Conservation (phyloP, 2,888 invertebrate genomes). For the Polydesmus complanatus region DNA sequence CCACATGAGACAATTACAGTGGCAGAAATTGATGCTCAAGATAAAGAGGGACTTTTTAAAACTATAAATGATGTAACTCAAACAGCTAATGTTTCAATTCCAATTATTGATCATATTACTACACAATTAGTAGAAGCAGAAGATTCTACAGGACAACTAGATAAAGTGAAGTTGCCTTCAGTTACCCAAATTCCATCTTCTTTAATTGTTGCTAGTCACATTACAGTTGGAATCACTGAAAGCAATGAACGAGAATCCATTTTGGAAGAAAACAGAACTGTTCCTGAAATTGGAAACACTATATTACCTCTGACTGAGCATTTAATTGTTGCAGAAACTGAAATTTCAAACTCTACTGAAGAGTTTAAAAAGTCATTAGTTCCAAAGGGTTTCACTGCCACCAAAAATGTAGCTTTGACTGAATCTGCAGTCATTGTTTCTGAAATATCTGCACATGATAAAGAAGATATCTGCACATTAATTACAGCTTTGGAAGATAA, state of each 20-base stretch:
- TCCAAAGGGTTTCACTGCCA: slow-evolving; percentile 1
- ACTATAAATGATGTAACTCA: neutral
- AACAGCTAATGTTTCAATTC: neutral
- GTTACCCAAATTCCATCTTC: neutral
- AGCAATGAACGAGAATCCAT: slow-evolving; percentile 5
- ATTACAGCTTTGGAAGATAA: neutral
- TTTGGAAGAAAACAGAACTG: slow-evolving; percentile 5
- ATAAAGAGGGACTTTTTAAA: slow-evolving; percentile 20
- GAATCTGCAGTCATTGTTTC: neutral
- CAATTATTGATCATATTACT: neutral
- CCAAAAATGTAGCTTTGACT: neutral
- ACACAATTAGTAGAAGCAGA: neutral
- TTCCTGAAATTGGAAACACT: slow-evolving; percentile 12
- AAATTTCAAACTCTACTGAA: slow-evolving; percentile 4
- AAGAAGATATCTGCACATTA: neutral
- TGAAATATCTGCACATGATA: neutral
- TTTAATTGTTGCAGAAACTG: slow-evolving; percentile 9
- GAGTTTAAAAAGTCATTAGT: neutral
- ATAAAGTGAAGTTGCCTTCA: slow-evolving; percentile 10
- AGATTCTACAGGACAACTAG: neutral
- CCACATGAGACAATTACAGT: slow-evolving; percentile 12
- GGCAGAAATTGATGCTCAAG: slow-evolving; percentile 17
- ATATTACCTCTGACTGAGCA: slow-evolving; percentile 11
- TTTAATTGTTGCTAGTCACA: neutral
- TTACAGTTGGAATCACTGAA: slow-evolving; percentile 7